A percentile compares a stretch with the other conserved stretches of the same genome.
Conservation (phyloP, 2,888 invertebrate genomes). For the Capitulum mitella region DNA sequence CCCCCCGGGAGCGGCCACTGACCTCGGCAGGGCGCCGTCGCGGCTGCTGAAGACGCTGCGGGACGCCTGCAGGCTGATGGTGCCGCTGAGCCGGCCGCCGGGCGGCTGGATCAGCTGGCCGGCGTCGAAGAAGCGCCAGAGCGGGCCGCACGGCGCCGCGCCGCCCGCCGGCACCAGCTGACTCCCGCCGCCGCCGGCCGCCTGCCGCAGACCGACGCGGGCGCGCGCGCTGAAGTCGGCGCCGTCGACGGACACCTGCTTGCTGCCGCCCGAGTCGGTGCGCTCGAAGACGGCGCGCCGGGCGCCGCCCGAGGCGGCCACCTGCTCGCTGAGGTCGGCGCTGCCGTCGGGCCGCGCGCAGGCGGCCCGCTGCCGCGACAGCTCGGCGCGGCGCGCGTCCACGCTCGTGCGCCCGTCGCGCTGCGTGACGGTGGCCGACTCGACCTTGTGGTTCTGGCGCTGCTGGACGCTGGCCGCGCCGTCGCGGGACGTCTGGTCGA, state of each 20-base stretch:
- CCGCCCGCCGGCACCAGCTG: neutral
- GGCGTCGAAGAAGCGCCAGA: neutral
- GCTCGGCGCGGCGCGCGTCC: neutral
- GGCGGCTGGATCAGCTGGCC: constrained; percentile 13
- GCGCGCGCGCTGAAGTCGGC: neutral
- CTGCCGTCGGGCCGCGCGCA: neutral
- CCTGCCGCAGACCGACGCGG: neutral
- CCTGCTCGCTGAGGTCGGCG: neutral
- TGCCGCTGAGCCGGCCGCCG: neutral
- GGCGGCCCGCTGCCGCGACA: neutral
- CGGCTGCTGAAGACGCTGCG: neutral
- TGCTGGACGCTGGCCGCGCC: neutral
- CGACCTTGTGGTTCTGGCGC: neutral
- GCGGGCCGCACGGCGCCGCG: neutral
- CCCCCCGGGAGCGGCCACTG: neutral
- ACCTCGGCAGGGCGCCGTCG: neutral
- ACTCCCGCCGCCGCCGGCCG: neutral
- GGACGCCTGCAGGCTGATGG: neutral
- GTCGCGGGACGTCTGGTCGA: neutral
- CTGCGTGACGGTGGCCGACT: neutral
- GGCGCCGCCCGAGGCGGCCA: neutral
- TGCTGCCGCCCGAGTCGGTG: neutral
- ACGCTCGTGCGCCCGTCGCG: neutral
- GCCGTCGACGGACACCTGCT: neutral
- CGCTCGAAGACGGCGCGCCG: neutral